Percentiles rank a stretch among this genome's conserved stretches.
Conservation (phyloP, 1,140 invertebrate species). For the Nylanderia fulva region DNA sequence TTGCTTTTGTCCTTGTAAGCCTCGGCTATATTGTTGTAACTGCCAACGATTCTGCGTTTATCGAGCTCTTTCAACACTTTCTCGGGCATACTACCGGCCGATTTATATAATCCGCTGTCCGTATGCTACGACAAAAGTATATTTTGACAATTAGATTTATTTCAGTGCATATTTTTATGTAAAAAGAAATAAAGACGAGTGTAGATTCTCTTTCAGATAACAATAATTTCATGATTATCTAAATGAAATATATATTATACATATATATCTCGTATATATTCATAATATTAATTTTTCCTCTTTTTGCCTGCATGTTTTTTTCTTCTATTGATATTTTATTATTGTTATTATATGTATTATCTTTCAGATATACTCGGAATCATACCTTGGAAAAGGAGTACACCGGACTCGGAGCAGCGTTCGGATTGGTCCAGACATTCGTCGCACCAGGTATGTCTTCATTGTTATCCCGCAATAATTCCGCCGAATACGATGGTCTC, state of each 20-base stretch:
- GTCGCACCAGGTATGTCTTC: slow-evolving; percentile 83
- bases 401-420: slow-evolving; percentile 81
- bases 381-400: slow-evolving; percentile 69
- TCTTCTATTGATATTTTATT: too few species aligned
- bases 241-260: slow-evolving; percentile 13
- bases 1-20: slow-evolving; percentile 83
- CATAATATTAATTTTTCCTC: background rate
- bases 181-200: too few species aligned
- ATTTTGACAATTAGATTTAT: background rate
- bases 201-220: background rate
- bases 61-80: slow-evolving; percentile 88
- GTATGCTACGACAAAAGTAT: slow-evolving; percentile 45
- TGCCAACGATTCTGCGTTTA: slow-evolving; percentile 87
- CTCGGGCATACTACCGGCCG: slow-evolving; percentile 83
- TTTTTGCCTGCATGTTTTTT: too few species aligned
- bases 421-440: slow-evolving; percentile 91
- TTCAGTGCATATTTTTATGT: background rate
- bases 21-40: slow-evolving; percentile 83
- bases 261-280: slow-evolving; percentile 24
- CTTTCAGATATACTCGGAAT: background rate
- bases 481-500: slow-evolving; percentile 89
- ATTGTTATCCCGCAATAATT: slow-evolving; percentile 84
- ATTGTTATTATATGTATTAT: background rate
- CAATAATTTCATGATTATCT: background rate
- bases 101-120: slow-evolving; percentile 56